These are phyloP conservation scores for Eubasilissa regina DNA, from an alignment of 1,140 invertebrate genomes.

Conservation along the genomic window DNA sequence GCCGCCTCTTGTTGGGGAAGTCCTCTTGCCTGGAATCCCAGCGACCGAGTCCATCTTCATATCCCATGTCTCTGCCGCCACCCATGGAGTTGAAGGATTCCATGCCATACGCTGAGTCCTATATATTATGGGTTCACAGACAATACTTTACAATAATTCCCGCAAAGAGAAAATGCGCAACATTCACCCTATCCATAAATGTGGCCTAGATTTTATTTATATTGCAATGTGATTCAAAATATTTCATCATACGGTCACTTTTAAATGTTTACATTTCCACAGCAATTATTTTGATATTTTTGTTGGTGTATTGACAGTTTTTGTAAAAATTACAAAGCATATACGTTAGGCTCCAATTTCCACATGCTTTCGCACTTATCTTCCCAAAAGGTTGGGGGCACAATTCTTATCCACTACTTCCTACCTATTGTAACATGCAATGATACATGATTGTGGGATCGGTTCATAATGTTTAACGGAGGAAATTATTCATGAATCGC, in stretches of 20 bases:
- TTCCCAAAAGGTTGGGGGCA: no score
- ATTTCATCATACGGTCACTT: neutral
- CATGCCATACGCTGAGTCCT: slow-evolving; percentile 56
- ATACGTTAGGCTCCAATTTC: neutral
- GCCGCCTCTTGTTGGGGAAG: slow-evolving; percentile 71
- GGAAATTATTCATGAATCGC: no score
- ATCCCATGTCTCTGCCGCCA: slow-evolving; percentile 56
- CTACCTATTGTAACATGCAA: no score
- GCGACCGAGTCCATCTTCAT: slow-evolving; percentile 54
- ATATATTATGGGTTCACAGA: slow-evolving; percentile 45
- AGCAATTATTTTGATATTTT: neutral
- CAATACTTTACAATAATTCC: slow-evolving; percentile 29
- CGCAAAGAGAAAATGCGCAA: slow-evolving; percentile 11
- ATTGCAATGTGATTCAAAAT: slow-evolving; percentile 37
- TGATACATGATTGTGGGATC: no score
- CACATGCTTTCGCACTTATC: no score
- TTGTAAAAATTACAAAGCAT: neutral
- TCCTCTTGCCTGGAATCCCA: slow-evolving; percentile 67
- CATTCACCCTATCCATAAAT: slow-evolving; percentile 1
- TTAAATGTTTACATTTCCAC: neutral
- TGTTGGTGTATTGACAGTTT: neutral
- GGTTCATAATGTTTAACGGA: no score
- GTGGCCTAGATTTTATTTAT: slow-evolving; percentile 20
- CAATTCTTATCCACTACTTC: no score
- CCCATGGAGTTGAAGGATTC: slow-evolving; percentile 58